A percentile compares a stretch with the other conserved stretches of the same genome.
Evolutionary conservation across 2,113 vertebrate species (phyloP).

Genomic region (Pterocles burchelli): DNA sequence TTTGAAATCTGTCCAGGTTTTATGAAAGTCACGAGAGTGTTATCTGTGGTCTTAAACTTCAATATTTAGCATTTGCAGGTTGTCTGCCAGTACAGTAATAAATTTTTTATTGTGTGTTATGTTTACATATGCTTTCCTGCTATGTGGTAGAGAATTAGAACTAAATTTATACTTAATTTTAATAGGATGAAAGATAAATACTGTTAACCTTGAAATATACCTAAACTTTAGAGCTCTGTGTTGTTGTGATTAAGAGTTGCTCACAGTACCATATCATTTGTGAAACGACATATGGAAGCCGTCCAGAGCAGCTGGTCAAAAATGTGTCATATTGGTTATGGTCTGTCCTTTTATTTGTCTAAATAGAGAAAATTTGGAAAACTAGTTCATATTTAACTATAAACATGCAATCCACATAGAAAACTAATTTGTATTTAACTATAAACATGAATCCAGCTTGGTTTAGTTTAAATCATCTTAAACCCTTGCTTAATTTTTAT

Average conservation of each 20-base stretch:
- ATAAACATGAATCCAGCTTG: neutral
- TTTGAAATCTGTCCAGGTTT: neutral
- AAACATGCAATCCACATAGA: neutral
- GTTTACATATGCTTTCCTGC: accelerated
- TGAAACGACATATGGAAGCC: neutral
- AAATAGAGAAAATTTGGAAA: neutral
- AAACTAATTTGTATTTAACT: neutral
- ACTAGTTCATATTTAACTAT: neutral
- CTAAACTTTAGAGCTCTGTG: neutral
- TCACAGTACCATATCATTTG: neutral
- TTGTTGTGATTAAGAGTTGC: neutral
- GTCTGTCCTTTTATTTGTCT: neutral
- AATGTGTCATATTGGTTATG: neutral
- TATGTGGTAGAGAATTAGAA: neutral
- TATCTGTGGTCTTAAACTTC: neutral
- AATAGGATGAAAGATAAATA: neutral
- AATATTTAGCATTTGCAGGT: neutral
- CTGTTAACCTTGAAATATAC: neutral
- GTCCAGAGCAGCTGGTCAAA: neutral
- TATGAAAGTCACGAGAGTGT: neutral
- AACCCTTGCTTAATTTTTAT: neutral
- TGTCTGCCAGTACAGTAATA: neutral
- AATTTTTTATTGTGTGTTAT: neutral
- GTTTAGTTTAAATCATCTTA: neutral
- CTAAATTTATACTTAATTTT: neutral